A percentile compares a stretch with the other conserved stretches of the same genome.
Evolutionary conservation across 2,888 invertebrate genomes (phyloP).

Genomic region (Amiota communis): DNA sequence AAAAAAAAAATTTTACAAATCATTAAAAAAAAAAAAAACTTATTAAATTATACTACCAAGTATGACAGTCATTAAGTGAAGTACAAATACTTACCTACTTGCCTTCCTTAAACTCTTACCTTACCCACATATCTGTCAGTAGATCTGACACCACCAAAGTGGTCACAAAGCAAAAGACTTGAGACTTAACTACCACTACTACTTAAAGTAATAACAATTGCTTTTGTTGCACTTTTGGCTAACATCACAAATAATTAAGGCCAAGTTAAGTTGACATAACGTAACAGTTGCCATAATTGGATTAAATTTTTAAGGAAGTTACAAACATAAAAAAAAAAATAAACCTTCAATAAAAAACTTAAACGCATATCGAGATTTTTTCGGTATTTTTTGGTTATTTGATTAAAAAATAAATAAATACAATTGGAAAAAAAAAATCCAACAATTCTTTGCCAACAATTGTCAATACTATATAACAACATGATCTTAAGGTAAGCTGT

Average conservation of each 20-base stretch:
- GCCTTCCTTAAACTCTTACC: no score
- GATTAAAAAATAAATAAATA: no score
- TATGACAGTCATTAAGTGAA: conserved; percentile 16
- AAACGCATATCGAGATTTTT: background rate
- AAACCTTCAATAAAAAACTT: conserved; percentile 22
- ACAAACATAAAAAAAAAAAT: conserved; percentile 26
- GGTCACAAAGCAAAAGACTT: conserved; percentile 7
- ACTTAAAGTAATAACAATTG: conserved; percentile 41
- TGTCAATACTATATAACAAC: no score
- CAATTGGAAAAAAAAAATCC: no score
- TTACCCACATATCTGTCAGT: no score
- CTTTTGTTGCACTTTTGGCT: conserved; percentile 32
- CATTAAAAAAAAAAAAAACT: conserved; percentile 11
- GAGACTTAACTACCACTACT: conserved; percentile 56
- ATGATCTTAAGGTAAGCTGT: no score
- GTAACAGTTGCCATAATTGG: conserved; percentile 51
- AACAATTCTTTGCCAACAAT: no score
- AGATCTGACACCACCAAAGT: no score
- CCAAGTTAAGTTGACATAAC: conserved; percentile 37
- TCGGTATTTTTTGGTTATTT: conserved; percentile 31
- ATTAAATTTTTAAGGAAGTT: conserved; percentile 48
- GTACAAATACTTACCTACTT: conserved; percentile 15
- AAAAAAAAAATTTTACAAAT: background rate
- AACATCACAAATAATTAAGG: conserved; percentile 49
- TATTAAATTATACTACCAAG: conserved; percentile 21